Evolutionary conservation across 2,888 invertebrate genomes (phyloP), one percentile per base, ranked within the genome.

Genomic region (Drosophila limbata): DNA sequence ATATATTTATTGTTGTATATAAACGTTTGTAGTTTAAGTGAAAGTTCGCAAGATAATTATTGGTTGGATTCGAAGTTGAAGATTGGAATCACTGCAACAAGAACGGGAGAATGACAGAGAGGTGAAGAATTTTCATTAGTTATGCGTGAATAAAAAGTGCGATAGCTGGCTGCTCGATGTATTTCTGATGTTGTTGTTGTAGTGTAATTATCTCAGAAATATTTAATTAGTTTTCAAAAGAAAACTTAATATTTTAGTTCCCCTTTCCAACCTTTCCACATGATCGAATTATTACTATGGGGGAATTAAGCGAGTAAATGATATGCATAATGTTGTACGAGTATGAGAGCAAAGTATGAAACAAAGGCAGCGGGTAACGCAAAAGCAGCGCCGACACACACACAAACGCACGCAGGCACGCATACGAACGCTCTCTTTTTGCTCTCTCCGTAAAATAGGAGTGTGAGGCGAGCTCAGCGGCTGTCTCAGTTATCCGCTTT

Each of bases 71-170:
- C 84, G 60, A 72, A 81, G 88, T 79, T 84, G 71, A 84, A 76
- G 79, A 84, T 88, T 81, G 84, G 85, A 89, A 84, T 78, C 81
- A 68, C 68, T 87, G 89, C 44, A 89, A 84, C 15, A 73, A 74
- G 42, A 57, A 64, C 21, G 15, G 64, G 44, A 61, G 55, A 21
- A 42, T 25, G 39, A 60, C 33, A 45, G 56, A 21, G 52, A 47
- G 25, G 9, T 40, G 19, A 37, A 19, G 13, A 42, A 57, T 61
- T 50, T 66, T 33, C 21, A 69, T 64, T 75, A 79, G 55, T 56
- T 62, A 39, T 48, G 10, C 39, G 31, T 42, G 17, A 39, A 31
- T n/a, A 19, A 21, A 21, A 51, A 15, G 11, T 40, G 19, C 21
- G 21, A 15, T 15, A 28, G n/a, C 21, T 31, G 39, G 10, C 28